Evolutionary conservation across 2,888 invertebrate species (phyloP).

Genomic region (Suillia variegata): DNA sequence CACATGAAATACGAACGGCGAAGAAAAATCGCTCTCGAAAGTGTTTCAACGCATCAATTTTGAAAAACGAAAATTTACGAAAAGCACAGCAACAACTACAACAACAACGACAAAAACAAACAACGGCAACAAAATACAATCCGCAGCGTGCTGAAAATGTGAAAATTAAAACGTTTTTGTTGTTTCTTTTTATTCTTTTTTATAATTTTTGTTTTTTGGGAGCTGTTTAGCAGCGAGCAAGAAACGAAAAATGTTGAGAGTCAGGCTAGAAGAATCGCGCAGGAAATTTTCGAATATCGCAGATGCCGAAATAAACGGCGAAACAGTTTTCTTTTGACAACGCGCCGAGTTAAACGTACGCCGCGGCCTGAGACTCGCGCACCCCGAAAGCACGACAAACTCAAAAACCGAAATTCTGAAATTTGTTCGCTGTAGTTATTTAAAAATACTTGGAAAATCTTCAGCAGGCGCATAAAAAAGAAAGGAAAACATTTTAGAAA

Average conservation of each 20-base stretch:
- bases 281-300: constrained; percentile 10
- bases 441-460: constrained; percentile 25
- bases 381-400: too few relatives aligned
- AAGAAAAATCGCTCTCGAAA: constrained; percentile 1
- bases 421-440: constrained; percentile 49
- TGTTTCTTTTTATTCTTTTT: background rate
- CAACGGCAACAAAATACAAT: background rate
- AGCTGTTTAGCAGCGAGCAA: background rate
- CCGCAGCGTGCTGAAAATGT: constrained; percentile 1
- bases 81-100: too few relatives aligned
- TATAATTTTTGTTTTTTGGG: background rate
- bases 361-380: background rate
- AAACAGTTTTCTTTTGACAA: constrained; percentile 55
- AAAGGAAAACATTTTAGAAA: constrained; percentile 25
- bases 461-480: constrained; percentile 12
- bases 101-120: too few relatives aligned
- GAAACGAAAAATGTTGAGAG: too few relatives aligned
- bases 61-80: background rate
- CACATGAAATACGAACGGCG: too few relatives aligned
- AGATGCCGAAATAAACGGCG: background rate
- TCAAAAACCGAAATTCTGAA: background rate
- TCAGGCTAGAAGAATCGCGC: too few relatives aligned
- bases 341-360: constrained; percentile 43
- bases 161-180: too few relatives aligned
- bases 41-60: constrained; percentile 10